phyloP scores from a whole-genome alignment of 2,797 vertebrate species.

The Peromyscus aztecus region DNA sequence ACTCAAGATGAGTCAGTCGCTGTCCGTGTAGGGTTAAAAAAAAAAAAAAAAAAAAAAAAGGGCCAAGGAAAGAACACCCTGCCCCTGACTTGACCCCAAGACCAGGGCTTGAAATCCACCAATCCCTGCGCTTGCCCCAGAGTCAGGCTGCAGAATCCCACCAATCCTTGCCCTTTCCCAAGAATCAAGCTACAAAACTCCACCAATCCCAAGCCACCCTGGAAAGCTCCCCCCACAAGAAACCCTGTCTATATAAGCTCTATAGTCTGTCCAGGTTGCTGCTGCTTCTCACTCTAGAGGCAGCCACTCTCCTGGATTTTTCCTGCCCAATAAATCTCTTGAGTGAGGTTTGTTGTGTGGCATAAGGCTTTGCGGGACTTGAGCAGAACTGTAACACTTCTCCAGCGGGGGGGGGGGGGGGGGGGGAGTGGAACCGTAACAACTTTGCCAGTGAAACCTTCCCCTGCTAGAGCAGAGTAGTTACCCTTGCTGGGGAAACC shows the following conservation, averaged over 20 bases:
- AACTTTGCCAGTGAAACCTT: not conserved
- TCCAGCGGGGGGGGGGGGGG: fast-evolving
- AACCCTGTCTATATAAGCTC: not conserved
- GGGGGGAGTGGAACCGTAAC: not conserved
- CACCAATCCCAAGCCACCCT: not conserved
- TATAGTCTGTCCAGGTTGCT: not conserved
- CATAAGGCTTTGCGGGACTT: not conserved
- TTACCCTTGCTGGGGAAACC: too few species aligned
- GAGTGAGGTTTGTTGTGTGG: not conserved
- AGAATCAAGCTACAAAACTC: not conserved
- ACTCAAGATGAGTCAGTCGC: not conserved
- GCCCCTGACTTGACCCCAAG: not conserved
- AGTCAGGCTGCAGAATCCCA: not conserved
- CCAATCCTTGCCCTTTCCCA: not conserved
- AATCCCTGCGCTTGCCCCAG: not conserved
- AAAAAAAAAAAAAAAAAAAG: not conserved
- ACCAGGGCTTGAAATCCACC: not conserved
- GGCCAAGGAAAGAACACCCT: not conserved
- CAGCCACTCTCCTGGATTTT: not conserved
- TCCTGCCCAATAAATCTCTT: not conserved
- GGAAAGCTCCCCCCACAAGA: not conserved
- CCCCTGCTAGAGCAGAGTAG: not conserved
- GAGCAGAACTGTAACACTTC: not conserved
- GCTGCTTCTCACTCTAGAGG: not conserved
- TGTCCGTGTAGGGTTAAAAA: not conserved